phyloP scores from a whole-genome alignment of 2,113 vertebrate species.

The Planiliza haematocheilus region DNA sequence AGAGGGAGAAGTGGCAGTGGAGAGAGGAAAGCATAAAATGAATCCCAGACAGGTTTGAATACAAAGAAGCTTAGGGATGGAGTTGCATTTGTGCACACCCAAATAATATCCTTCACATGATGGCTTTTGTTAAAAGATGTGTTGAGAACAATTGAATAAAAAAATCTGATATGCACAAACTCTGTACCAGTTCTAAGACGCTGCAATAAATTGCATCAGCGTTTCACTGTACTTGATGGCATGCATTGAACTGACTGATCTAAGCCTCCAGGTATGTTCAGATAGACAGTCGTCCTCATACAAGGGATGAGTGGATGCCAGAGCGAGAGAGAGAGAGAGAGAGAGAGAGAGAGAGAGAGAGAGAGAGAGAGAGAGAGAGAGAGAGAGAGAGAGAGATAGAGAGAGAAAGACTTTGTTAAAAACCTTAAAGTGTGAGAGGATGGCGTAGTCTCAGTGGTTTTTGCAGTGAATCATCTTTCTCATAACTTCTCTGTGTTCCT shows the following conservation, averaged over 20 bases:
- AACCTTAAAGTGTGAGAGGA: not conserved
- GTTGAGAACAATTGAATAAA: too few species aligned
- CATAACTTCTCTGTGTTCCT: conserved; percentile 41
- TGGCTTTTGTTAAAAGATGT: not conserved
- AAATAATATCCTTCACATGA: too few species aligned
- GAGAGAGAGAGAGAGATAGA: not conserved
- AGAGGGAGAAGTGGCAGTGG: not conserved
- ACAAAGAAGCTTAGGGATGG: conserved; percentile 5
- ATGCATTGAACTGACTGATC: not conserved
- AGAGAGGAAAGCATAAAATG: conserved; percentile 6
- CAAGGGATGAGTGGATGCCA: not conserved
- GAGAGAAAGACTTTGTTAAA: not conserved
- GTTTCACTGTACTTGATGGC: not conserved
- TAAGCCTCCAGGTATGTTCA: conserved; percentile 1
- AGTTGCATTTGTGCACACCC: not conserved
- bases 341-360: not conserved
- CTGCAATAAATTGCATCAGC: not conserved
- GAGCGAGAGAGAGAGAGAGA: not conserved
- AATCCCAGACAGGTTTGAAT: conserved; percentile 15
- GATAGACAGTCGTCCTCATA: not conserved
- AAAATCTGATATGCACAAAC: not conserved
- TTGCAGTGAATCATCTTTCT: conserved; percentile 35
- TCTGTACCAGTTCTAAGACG: conserved; percentile 9
- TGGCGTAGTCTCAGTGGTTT: conserved; percentile 28
- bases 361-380: not conserved